phyloP scores from a whole-genome alignment of 2,113 vertebrate genomes.

The Syngnathus typhle region DNA sequence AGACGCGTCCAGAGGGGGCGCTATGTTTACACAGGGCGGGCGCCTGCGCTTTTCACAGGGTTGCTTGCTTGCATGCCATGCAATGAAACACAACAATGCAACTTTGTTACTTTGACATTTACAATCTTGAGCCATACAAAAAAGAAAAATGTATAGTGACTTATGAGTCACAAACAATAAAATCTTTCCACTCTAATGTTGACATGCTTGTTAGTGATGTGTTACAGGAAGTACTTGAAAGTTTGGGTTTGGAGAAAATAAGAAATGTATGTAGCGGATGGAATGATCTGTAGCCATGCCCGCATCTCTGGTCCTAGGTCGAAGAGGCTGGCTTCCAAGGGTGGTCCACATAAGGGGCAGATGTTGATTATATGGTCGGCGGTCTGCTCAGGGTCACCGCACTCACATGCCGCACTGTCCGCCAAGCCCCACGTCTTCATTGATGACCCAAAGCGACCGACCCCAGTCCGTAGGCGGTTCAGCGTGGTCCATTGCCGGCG shows the following conservation, averaged over 20 bases:
- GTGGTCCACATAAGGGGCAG: too few relatives aligned
- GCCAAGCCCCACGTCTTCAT: too few relatives aligned
- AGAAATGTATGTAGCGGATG: not conserved
- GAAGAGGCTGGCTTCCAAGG: too few relatives aligned
- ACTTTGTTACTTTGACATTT: constrained; percentile 28
- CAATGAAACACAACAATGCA: constrained; percentile 39
- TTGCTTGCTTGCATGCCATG: constrained; percentile 18
- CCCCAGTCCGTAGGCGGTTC: too few relatives aligned
- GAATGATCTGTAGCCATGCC: not conserved
- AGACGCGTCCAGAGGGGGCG: not conserved
- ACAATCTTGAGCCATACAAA: constrained; percentile 52
- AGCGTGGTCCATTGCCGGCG: too few relatives aligned
- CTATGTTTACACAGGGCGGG: constrained; percentile 44
- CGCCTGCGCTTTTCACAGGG: not conserved
- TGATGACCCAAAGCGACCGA: too few relatives aligned
- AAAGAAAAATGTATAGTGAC: constrained; percentile 34
- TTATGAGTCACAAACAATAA: constrained; percentile 34
- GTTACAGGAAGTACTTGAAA: not conserved
- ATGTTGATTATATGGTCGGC: too few relatives aligned
- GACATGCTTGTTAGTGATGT: not conserved
- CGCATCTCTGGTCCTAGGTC: too few relatives aligned
- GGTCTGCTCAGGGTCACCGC: too few relatives aligned
- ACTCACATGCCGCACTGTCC: too few relatives aligned
- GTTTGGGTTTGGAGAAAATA: not conserved
- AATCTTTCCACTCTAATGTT: not conserved